Base-by-base conservation (phyloP, 2,888 invertebrate genomes). In the Octonoba sinensis region DNA sequence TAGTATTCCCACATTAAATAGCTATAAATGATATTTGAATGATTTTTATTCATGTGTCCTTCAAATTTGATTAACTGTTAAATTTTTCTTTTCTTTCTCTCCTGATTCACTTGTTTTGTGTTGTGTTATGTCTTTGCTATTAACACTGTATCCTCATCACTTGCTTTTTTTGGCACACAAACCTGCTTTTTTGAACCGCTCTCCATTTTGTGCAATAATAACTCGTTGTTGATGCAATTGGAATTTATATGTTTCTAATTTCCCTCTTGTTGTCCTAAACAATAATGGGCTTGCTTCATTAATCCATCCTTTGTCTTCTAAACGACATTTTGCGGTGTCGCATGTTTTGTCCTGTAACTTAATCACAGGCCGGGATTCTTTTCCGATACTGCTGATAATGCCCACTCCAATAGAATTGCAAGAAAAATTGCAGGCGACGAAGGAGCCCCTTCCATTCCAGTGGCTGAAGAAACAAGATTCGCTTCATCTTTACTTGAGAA, bases 401-500 rank as follows among this genome's bases (percentile, higher is more conserved):
- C 74, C 56, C 81, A 70, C 69, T 74, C 74, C 74, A 70, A n/a
- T 70, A 75, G 81, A 82, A 64, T 59, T n/a, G 81, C 59, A n/a
- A 70, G 70, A 20, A 74, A 74, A 65, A 12, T 65, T 12, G 74
- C 65, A n/a, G 70, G 51, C 16, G 81, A 70, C 1, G 74, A 74
- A 57, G 81, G 70, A n/a, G 27, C 47, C 0, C 59, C 71, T 1
- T 56, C 78, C 24, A 62, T 60, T 0, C 70, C 74, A 0, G 59
- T 69, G 8, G 47, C 95, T 0, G 94, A 95, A 78, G 97, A 98
- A 89, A 91, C 96, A 71, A 92, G 99, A 86, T 99, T 99, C 89
- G 98, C 99, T 0, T 99, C 97, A 90, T 97, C 97, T 18, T 90
- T 99, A 44, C 90, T 99, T 8, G 98, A 98, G 89, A 99, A 99